Percentiles rank a stretch among this genome's conserved stretches.
Conservation (phyloP, 2,113 vertebrate species). For the Daubentonia madagascariensis region DNA sequence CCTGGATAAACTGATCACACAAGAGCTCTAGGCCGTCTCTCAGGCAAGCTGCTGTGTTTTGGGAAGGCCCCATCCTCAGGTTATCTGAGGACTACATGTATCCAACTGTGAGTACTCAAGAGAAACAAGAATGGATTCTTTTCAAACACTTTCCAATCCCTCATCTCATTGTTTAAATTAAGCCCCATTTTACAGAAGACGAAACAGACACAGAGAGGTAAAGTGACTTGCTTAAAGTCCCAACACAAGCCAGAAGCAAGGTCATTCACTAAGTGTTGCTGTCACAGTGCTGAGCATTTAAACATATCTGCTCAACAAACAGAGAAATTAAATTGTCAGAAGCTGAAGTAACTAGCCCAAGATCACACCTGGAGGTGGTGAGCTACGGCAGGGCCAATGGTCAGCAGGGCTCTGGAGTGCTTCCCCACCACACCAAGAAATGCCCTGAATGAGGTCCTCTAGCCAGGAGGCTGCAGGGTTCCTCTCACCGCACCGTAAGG, state of each 20-base stretch:
- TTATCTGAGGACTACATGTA: not conserved
- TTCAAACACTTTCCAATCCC: not conserved
- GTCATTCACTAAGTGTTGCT: not conserved
- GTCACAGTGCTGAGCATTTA: not conserved
- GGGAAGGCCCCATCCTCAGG: not conserved
- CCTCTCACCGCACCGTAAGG: not conserved
- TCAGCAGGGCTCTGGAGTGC: not conserved
- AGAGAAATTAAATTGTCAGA: not conserved
- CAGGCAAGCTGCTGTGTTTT: not conserved
- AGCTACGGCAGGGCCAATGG: not conserved
- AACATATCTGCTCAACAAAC: not conserved
- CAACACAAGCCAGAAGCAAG: not conserved
- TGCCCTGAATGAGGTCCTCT: fast-evolving
- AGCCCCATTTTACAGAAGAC: not conserved
- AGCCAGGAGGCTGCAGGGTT: not conserved
- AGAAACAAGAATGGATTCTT: not conserved
- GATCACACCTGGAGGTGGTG: not conserved
- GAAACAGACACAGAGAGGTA: not conserved
- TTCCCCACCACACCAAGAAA: not conserved
- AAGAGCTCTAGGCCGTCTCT: not conserved
- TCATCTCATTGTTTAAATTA: not conserved
- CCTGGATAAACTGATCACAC: not conserved
- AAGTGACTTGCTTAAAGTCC: not conserved
- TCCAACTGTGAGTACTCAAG: not conserved
- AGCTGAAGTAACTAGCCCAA: not conserved